A percentile compares a stretch with the other conserved stretches of the same genome.
Evolutionary conservation across 2,797 vertebrate species (phyloP).

Genomic region (Chloroceryle amazona): DNA sequence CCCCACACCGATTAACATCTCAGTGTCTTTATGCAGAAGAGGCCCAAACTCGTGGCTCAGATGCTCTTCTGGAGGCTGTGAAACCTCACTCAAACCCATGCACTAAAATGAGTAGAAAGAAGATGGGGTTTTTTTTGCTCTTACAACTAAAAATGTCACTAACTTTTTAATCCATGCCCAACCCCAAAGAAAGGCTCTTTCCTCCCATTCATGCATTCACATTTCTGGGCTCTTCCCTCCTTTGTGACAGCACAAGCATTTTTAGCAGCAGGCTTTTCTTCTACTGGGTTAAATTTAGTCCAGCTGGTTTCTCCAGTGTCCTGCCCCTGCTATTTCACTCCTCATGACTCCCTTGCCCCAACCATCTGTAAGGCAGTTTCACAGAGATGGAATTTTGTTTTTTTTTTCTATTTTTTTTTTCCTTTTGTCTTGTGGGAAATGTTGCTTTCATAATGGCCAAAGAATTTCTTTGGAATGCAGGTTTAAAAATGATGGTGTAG

Average conservation of each 20-base stretch:
- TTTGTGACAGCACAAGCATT: background rate
- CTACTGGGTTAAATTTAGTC: conserved; percentile 40
- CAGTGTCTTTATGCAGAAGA: background rate
- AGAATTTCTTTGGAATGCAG: background rate
- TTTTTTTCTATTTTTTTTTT: background rate
- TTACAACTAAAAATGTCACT: background rate
- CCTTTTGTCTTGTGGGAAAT: background rate
- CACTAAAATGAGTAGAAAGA: background rate
- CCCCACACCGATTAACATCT: fast-evolving
- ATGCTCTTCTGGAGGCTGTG: background rate
- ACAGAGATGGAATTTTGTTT: background rate
- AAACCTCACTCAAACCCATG: background rate
- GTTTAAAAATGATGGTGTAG: background rate
- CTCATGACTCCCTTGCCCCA: conserved; percentile 1
- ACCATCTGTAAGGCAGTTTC: background rate
- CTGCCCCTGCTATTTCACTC: background rate
- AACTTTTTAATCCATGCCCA: background rate
- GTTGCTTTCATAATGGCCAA: background rate
- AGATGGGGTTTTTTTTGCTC: background rate
- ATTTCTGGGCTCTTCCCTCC: conserved; percentile 26
- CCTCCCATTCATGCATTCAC: background rate
- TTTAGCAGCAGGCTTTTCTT: conserved; percentile 38
- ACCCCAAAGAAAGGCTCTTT: background rate
- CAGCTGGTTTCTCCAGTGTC: background rate
- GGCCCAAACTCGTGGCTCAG: background rate